A percentile compares a stretch with the other conserved stretches of the same genome.
phyloP scores from a whole-genome alignment of 64 coral and sea anemone species.

The Pocillopora damicornis region DNA sequence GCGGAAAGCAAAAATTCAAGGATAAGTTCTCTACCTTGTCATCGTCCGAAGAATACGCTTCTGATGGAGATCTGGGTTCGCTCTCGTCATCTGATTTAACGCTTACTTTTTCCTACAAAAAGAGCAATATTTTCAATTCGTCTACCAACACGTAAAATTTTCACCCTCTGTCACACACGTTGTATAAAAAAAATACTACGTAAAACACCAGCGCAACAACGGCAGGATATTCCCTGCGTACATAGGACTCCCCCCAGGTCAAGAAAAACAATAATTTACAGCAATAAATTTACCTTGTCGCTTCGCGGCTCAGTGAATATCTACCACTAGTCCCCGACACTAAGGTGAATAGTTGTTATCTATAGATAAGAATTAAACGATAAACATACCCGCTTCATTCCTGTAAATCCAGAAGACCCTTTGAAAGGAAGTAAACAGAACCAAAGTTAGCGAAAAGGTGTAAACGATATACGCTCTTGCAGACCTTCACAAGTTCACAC shows the following conservation, averaged over 20 bases:
- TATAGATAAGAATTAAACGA: no score
- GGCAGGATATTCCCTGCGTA: no score
- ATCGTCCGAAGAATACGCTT: slow-evolving; percentile 27
- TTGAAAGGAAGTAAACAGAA: not conserved
- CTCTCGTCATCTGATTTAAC: slow-evolving; percentile 20
- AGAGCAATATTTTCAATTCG: no score
- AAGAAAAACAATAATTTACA: no score
- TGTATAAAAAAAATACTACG: no score
- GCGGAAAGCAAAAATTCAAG: no score
- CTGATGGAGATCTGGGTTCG: slow-evolving; percentile 19
- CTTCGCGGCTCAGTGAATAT: no score
- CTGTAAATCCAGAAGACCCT: slow-evolving; percentile 5
- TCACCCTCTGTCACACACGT: not conserved
- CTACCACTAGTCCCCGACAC: no score
- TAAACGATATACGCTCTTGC: not conserved
- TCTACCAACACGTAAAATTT: not conserved
- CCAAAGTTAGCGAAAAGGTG: not conserved
- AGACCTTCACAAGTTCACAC: no score
- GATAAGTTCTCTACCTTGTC: not conserved
- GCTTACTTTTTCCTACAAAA: slow-evolving; percentile 5
- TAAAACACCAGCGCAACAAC: no score
- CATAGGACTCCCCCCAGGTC: no score
- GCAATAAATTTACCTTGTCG: no score
- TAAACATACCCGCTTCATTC: not conserved
- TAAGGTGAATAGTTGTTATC: not conserved